Base-by-base conservation (phyloP, 1,140 invertebrate genomes). In the Fopius arisanus region DNA sequence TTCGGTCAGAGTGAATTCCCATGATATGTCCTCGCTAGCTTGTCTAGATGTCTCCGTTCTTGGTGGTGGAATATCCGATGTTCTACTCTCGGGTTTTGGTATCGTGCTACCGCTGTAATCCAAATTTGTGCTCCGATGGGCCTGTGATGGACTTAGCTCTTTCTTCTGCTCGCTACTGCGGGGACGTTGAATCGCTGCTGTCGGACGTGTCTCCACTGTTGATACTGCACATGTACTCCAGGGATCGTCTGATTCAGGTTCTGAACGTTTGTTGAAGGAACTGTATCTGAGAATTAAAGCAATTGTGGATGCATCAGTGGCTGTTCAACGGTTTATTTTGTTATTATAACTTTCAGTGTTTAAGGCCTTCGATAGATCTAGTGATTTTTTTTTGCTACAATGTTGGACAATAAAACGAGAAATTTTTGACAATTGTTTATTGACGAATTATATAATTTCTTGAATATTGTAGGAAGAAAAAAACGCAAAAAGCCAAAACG, bases 1-100 rank as follows among this genome's bases (percentile, higher is more conserved):
- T 79, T 89, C 86, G 69, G 85, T 87, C 66, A 89, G 87, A 66
- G 85, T 80, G 70, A 89, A 89, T 66, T 90, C 89, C 89, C 90
- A 90, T 6, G 88, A 88, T 70, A 89, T 88, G 51, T 88, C 87
- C 51, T 90, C 89, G 80, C 88, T 89, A 0, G 86, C 79, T 73
- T 84, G 82, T 48, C 80, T 77, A 51, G 81, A 81, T 29, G 77
- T 78, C 26, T 83, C 81, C 19, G 76, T 76, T 51, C 72, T 70
- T 41, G 63, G 70, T 33, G 48, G 37, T 74, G 72, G 40, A 41
- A 40, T 51, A 31, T 54, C 21, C 73, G 41, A 40, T 69, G 70
- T 23, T 54, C 10, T 77, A 65, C 51, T 77, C 31, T 67, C 72
- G 68, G 63, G 66, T 75, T 54, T 71, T 68, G 59, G 78, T 76